Evolutionary conservation across 2,888 invertebrate genomes (phyloP), one percentile per base, ranked within the genome.

Genomic region (Sphaerophoria taeniata): DNA sequence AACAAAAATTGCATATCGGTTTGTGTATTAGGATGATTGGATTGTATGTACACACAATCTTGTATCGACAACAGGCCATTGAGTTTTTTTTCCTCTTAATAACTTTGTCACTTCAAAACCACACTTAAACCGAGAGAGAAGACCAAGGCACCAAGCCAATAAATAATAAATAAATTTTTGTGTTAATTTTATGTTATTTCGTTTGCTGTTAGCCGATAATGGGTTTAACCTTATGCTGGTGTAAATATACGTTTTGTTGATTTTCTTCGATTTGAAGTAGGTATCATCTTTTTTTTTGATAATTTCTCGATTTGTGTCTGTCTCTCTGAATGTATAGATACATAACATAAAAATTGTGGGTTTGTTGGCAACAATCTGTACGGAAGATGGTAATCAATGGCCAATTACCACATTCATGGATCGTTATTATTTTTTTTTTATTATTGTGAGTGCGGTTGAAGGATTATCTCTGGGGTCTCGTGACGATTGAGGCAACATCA

Each of bases 111-210:
- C 81, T 81, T 63, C 51, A 65, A 16, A 6, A 4, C 39, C 43
- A 56, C 45, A 51, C 24, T 49, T 34, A 24, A 24, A 24, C 24
- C 33, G 55, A 39, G 12, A 51, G 4, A 5, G 11, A 36, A 39
- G 39, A 9, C 43, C 43, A 9, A 43, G 43, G 9, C 39, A 39
- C 43, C 6, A 9, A 43, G 89, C 90, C 89, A 89, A 88, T 88
- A 89, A 92, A 91, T 89, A 92, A 89, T 89, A 90, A 90, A 90
- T 91, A 90, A 91, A 91, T 90, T 91, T 65, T 16, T 91, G 88
- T 90, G 91, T 90, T 90, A 90, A 90, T 90, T 90, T 90, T 75
- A 67, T 36, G 51, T 53, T 69, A 69, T 63, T 39, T 72, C 31
- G 71, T 36, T 75, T 72, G 70, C 53, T 83, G 84, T 84, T 80